phyloP scores from a whole-genome alignment of 2,888 invertebrate genomes.

The Orchesellides sinensis region DNA sequence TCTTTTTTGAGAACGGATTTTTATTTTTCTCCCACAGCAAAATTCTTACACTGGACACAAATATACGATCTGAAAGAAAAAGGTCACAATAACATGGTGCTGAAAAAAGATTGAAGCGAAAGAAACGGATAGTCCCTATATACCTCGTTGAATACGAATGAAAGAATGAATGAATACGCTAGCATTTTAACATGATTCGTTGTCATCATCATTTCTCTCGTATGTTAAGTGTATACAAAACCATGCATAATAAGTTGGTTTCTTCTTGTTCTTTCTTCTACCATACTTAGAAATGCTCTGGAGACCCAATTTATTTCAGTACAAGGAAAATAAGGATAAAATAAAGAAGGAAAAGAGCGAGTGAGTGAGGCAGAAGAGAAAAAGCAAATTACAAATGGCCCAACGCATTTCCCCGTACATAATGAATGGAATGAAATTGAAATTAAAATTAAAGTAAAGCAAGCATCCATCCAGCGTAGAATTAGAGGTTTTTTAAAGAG shows the following conservation, averaged over 20 bases:
- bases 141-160: slow-evolving; percentile 2
- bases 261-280: not conserved
- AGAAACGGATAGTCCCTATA: no score
- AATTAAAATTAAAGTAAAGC: slow-evolving; percentile 59
- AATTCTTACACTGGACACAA: no score
- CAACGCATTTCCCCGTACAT: slow-evolving; percentile 38
- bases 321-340: slow-evolving; percentile 13
- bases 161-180: not conserved
- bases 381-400: slow-evolving; percentile 33
- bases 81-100: no score
- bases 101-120: no score
- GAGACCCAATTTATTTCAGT: slow-evolving; percentile 37
- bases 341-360: not conserved
- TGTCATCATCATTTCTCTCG: not conserved
- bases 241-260: slow-evolving; percentile 21
- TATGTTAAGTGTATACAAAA: slow-evolving; percentile 1
- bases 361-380: slow-evolving; percentile 16
- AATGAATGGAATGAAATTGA: slow-evolving; percentile 61
- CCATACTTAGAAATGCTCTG: not conserved
- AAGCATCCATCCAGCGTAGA: slow-evolving; percentile 24
- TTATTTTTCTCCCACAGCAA: no score
- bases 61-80: no score
- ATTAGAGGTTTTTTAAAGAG: slow-evolving; percentile 4
- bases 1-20: no score
- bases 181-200: not conserved